Percentiles rank a stretch among this genome's conserved stretches.
Evolutionary conservation across 1,140 invertebrate genomes (phyloP).

Genomic region (Cotesia chilonis): DNA sequence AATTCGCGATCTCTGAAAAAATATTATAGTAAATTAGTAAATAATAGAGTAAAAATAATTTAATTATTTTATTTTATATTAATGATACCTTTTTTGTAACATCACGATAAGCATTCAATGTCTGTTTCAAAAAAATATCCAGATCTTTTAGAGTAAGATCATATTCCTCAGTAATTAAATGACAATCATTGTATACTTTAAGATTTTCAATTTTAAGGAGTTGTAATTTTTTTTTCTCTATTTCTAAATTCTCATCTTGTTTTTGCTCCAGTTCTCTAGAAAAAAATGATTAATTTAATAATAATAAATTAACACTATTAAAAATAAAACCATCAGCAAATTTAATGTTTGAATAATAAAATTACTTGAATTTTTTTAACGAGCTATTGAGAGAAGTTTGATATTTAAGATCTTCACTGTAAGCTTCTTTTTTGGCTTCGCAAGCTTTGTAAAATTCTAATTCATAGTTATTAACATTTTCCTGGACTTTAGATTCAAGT

Average conservation of each 20-base stretch:
- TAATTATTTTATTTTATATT: constrained; percentile 18
- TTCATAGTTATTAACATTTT: constrained; percentile 36
- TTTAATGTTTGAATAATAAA: constrained; percentile 14
- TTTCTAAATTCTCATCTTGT: constrained; percentile 54
- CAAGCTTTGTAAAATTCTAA: constrained; percentile 41
- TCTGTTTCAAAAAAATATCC: constrained; percentile 46
- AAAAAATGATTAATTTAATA: no score
- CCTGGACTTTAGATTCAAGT: constrained; percentile 46
- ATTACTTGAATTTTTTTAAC: constrained; percentile 54
- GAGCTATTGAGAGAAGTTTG: constrained; percentile 49
- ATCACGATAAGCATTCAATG: constrained; percentile 52
- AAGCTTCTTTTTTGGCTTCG: constrained; percentile 49
- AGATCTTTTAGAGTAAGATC: constrained; percentile 49
- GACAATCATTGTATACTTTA: constrained; percentile 51
- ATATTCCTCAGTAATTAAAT: constrained; percentile 47
- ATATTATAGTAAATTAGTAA: constrained; percentile 22
- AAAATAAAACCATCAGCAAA: constrained; percentile 12
- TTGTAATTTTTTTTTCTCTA: constrained; percentile 46
- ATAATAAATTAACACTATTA: no score
- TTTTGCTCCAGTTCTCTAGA: constrained; percentile 50
- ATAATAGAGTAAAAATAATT: constrained; percentile 24
- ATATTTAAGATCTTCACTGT: constrained; percentile 51
- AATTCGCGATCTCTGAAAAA: constrained; percentile 49
- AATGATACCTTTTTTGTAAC: constrained; percentile 51
- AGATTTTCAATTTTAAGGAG: constrained; percentile 50